These are phyloP conservation scores for Acrobasis suavella DNA, from an alignment of 2,888 invertebrate genomes.

Conservation along the genomic window DNA sequence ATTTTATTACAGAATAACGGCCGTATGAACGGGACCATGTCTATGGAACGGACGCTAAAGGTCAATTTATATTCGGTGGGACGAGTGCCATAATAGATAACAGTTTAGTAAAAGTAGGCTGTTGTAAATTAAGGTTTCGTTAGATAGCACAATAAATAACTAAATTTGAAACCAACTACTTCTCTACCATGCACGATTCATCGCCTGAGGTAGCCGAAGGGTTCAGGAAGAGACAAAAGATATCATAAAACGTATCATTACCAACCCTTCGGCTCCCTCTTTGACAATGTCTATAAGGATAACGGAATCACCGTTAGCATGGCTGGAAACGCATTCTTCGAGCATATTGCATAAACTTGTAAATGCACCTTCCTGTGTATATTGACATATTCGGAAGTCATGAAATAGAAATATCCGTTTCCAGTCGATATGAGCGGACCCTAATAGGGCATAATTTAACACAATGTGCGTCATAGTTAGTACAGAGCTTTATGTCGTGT, in stretches of 20 bases:
- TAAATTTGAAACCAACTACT: neutral
- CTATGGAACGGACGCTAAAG: no score
- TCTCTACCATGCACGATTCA: neutral
- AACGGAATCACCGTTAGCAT: no score
- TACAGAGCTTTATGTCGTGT: constrained; percentile 1
- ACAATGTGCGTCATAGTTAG: neutral
- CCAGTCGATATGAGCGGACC: no score
- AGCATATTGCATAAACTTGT: no score
- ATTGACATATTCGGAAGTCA: no score
- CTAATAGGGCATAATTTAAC: neutral
- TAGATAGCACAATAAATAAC: constrained; percentile 15
- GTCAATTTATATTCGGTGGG: neutral
- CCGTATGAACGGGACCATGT: no score
- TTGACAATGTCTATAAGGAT: neutral
- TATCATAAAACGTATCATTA: neutral
- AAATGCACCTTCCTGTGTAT: no score
- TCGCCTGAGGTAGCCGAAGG: neutral
- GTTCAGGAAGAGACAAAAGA: neutral
- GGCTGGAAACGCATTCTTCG: no score
- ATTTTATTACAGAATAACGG: no score
- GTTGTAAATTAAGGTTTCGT: constrained; percentile 2
- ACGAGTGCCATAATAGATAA: neutral
- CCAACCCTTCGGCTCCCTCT: neutral
- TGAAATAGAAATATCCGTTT: no score
- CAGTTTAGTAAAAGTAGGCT: neutral